phyloP scores from a whole-genome alignment of 2,888 invertebrate genomes.

The Andrena dorsata region DNA sequence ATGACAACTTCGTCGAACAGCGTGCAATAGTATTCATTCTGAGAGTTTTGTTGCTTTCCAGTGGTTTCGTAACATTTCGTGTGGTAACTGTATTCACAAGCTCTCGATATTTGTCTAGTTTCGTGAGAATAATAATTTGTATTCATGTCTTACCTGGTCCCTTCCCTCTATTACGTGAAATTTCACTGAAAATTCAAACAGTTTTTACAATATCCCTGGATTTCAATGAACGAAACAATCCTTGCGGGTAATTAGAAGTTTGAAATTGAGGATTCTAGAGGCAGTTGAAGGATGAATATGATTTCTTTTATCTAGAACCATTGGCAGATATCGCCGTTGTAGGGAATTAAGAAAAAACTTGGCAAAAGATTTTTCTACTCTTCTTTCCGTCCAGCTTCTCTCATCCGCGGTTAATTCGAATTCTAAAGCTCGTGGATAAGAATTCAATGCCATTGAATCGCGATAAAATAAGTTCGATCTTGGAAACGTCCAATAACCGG shows the following conservation, averaged over 20 bases:
- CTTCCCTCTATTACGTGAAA: background rate
- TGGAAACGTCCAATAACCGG: slow-evolving; percentile 22
- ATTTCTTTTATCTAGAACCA: background rate
- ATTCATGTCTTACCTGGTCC: slow-evolving; percentile 19
- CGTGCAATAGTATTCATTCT: slow-evolving; percentile 2
- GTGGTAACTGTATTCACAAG: background rate
- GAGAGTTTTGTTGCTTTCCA: no score
- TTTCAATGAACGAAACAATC: slow-evolving; percentile 11
- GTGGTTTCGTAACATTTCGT: no score
- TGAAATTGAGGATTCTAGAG: background rate
- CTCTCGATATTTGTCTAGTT: background rate
- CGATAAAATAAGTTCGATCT: slow-evolving; percentile 20
- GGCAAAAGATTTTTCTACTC: background rate
- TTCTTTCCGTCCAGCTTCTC: background rate
- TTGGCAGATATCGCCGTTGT: background rate
- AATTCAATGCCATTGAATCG: background rate
- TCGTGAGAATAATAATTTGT: background rate
- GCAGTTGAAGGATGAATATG: background rate
- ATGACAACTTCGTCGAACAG: background rate
- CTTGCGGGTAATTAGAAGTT: background rate
- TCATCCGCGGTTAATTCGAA: slow-evolving; percentile 11
- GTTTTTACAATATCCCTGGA: background rate
- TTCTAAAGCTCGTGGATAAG: slow-evolving; percentile 1
- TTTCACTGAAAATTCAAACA: background rate
- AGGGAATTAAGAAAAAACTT: background rate